Evolutionary conservation across 2,113 vertebrate genomes (phyloP).

Genomic region (Castor canadensis): DNA sequence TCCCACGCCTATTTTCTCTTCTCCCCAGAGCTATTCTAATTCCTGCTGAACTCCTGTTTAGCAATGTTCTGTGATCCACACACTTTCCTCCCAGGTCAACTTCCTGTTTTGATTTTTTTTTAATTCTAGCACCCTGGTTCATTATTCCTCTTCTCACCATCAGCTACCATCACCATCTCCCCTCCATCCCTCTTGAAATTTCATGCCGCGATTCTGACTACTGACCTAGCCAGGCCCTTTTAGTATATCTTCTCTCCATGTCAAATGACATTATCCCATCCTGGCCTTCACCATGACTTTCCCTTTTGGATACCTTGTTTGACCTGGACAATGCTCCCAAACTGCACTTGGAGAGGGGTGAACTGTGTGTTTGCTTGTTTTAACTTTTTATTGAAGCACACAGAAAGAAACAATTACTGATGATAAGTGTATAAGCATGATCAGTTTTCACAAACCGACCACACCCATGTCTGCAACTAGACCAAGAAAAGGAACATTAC

Average conservation of each 20-base stretch:
- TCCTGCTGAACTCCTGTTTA: background rate
- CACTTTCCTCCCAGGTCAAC: background rate
- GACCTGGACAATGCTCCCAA: background rate
- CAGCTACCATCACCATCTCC: background rate
- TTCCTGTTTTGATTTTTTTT: constrained; percentile 33
- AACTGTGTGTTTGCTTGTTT: background rate
- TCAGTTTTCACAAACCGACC: constrained; percentile 16
- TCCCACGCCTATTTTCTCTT: background rate
- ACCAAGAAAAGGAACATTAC: constrained; percentile 18
- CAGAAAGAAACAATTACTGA: background rate
- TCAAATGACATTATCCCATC: constrained; percentile 1
- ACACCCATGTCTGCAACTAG: background rate
- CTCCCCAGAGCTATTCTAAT: background rate
- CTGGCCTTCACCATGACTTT: background rate
- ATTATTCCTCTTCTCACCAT: background rate
- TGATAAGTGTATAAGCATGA: background rate
- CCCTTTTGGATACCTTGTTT: background rate
- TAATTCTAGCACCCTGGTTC: background rate
- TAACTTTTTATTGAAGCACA: constrained; percentile 11
- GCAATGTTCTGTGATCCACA: background rate
- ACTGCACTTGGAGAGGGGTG: background rate
- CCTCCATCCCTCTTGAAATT: background rate
- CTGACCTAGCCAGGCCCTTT: background rate
- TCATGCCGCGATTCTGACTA: constrained; percentile 4
- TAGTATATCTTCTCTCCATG: background rate